A percentile compares a stretch with the other conserved stretches of the same genome.
Conservation (phyloP, 30 jellyfish, hydroid and myxozoan genomes). For the Aurelia coerulea region DNA sequence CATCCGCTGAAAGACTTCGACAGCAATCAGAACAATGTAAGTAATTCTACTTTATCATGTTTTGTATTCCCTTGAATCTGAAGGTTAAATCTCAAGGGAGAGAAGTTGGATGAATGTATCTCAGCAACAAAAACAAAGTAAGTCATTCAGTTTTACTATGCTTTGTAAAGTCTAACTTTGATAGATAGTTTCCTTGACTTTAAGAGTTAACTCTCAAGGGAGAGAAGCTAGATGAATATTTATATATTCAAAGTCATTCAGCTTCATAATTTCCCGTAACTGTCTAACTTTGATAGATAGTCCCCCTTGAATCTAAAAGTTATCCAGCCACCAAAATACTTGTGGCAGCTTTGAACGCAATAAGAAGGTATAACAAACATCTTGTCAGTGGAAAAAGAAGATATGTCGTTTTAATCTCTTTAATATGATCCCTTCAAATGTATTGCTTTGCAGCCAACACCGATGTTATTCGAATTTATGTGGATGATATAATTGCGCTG, state of each 20-base stretch:
- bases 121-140: no score
- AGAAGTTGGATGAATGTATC: no score
- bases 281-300: background rate
- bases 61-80: background rate
- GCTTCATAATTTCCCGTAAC: no score
- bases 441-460: background rate
- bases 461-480: no score
- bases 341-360: slow-evolving; percentile 20
- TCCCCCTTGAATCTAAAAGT: background rate
- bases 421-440: slow-evolving; percentile 4
- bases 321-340: no score
- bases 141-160: no score
- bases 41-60: slow-evolving; percentile 20
- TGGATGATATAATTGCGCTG: no score
- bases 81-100: background rate
- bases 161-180: no score
- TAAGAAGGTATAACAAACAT: slow-evolving; percentile 43
- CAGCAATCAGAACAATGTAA: slow-evolving; percentile 92
- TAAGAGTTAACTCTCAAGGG: no score
- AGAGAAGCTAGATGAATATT: no score
- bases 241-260: no score
- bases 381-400: slow-evolving; percentile 7
- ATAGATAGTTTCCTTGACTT: no score
- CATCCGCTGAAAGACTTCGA: slow-evolving; percentile 95
- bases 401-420: slow-evolving; percentile 2